These are phyloP conservation scores for Nannospalax galili DNA, from an alignment of 2,113 vertebrate species.

Conservation along the genomic window DNA sequence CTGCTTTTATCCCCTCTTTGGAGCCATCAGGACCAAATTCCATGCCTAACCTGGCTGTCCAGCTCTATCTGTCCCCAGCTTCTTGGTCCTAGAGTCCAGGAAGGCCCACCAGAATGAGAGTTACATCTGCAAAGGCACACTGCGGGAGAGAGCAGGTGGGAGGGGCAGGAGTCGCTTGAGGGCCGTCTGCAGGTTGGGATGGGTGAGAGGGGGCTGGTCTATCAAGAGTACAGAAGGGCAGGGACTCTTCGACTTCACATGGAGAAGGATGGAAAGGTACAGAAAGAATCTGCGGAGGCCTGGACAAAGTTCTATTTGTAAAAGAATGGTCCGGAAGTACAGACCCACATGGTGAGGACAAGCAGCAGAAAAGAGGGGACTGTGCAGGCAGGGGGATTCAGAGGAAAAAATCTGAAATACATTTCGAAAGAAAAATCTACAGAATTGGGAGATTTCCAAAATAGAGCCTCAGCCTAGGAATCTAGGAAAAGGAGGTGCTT, in stretches of 20 bases:
- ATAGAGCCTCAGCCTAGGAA: neutral
- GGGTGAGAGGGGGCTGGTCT: neutral
- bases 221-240: neutral
- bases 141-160: no score
- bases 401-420: neutral
- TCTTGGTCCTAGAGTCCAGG: neutral
- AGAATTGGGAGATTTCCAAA: neutral
- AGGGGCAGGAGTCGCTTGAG: accelerated
- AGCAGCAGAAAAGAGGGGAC: neutral
- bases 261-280: neutral
- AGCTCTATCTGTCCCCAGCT: neutral
- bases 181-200: neutral
- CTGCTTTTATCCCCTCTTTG: neutral
- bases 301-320: neutral
- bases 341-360: neutral
- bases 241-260: neutral
- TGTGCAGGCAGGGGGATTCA: neutral
- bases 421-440: neutral
- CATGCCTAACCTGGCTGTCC: neutral
- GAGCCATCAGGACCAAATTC: neutral
- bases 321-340: neutral
- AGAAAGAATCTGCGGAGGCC: neutral
- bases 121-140: neutral
- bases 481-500: neutral
- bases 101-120: neutral